phyloP scores from a whole-genome alignment of 1,140 invertebrate species.

The Drosophila kepulauana region DNA sequence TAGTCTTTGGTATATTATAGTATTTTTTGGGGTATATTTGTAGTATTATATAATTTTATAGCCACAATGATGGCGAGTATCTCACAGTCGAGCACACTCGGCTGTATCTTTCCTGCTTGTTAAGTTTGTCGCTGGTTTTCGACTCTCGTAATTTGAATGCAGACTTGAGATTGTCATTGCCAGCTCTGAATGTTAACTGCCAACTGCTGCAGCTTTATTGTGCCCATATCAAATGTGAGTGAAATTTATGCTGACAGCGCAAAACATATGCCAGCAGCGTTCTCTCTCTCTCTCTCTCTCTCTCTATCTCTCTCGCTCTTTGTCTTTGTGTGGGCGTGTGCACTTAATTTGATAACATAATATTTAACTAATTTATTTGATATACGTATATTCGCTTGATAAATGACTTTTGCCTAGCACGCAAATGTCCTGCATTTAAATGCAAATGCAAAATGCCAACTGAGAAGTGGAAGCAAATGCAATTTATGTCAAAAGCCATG shows the following conservation, averaged over 20 bases:
- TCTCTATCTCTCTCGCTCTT: background rate
- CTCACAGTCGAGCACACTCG: too few relatives aligned
- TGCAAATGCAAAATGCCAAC: slow-evolving; percentile 53
- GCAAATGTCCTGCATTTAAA: slow-evolving; percentile 58
- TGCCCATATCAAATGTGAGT: slow-evolving; percentile 63
- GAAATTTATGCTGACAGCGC: slow-evolving; percentile 73
- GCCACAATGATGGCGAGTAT: too few relatives aligned
- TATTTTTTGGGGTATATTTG: too few relatives aligned
- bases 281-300: background rate
- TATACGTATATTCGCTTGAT: slow-evolving; percentile 48
- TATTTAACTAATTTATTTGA: slow-evolving; percentile 83
- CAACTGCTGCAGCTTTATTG: slow-evolving; percentile 47
- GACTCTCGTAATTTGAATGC: slow-evolving; percentile 65
- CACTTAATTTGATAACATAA: slow-evolving; percentile 80
- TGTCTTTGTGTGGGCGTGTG: slow-evolving; percentile 13
- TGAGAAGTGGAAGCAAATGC: slow-evolving; percentile 32
- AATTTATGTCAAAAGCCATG: slow-evolving; percentile 65
- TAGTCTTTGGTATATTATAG: too few relatives aligned
- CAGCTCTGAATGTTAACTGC: slow-evolving; percentile 9
- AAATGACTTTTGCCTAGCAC: slow-evolving; percentile 51
- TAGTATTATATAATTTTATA: too few relatives aligned
- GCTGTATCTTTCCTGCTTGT: slow-evolving; percentile 2
- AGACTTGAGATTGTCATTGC: slow-evolving; percentile 51
- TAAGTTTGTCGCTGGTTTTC: slow-evolving; percentile 57
- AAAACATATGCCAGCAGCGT: slow-evolving; percentile 34